Evolutionary conservation across 2,797 vertebrate species (phyloP).

Genomic region (Enteromius anoplus): DNA sequence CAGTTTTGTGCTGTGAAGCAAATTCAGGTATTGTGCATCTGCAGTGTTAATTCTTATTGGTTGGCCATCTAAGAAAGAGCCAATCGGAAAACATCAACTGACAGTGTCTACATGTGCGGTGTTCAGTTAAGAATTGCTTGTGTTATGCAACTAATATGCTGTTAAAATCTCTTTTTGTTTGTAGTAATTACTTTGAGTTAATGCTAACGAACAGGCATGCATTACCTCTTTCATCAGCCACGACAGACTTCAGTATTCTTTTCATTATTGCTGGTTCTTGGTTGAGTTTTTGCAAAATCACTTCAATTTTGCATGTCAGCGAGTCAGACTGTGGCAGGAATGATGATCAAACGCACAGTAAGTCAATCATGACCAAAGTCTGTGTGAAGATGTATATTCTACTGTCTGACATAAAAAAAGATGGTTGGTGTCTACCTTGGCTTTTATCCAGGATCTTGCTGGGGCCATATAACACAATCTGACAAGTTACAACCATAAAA

Average conservation of each 20-base stretch:
- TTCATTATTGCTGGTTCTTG: not conserved
- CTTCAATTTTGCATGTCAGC: not conserved
- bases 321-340: not conserved
- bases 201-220: not conserved
- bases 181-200: not conserved
- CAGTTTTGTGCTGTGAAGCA: not conserved
- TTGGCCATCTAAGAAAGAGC: not conserved
- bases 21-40: not conserved
- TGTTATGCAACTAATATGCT: not conserved
- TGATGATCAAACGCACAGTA: not conserved
- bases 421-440: slow-evolving; percentile 12
- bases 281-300: not conserved
- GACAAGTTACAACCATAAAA: slow-evolving; percentile 8
- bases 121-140: not conserved
- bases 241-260: not conserved
- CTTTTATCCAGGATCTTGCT: slow-evolving; percentile 2
- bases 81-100: not conserved
- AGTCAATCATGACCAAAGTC: slow-evolving; percentile 11
- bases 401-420: slow-evolving; percentile 8
- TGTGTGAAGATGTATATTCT: not conserved
- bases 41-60: not conserved
- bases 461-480: slow-evolving; percentile 10
- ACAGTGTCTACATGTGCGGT: not conserved
- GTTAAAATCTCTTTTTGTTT: not conserved
- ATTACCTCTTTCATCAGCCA: not conserved